Conservation (phyloP, 2,888 invertebrate species). For the Tricholauxania praeusta region DNA sequence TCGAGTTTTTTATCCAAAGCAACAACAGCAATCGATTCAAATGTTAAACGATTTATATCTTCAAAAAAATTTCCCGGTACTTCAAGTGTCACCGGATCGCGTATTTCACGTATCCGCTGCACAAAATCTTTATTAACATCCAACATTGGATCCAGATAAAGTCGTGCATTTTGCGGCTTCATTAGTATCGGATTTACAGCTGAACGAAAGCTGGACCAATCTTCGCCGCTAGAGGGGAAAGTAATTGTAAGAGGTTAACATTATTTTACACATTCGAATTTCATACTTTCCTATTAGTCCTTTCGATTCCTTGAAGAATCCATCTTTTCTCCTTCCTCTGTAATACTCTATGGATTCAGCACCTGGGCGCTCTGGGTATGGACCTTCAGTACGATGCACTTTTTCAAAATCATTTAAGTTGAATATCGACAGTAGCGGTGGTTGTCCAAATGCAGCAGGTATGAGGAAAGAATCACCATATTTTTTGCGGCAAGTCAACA, state of each 20-base stretch:
- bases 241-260: constrained; percentile 51
- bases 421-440: constrained; percentile 66
- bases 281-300: constrained; percentile 39
- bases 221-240: constrained; percentile 69
- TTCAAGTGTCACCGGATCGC: constrained; percentile 57
- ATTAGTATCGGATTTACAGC: constrained; percentile 77
- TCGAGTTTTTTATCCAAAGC: constrained; percentile 66
- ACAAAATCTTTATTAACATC: constrained; percentile 67
- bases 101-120: constrained; percentile 58
- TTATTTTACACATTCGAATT: neutral
- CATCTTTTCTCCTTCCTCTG: constrained; percentile 51
- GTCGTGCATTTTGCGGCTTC: constrained; percentile 71
- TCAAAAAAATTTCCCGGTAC: constrained; percentile 68
- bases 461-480: constrained; percentile 67
- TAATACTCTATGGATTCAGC: constrained; percentile 65
- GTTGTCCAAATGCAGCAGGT: constrained; percentile 62
- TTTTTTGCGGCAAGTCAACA: constrained; percentile 47
- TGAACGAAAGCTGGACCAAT: constrained; percentile 75
- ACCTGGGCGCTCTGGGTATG: constrained; percentile 66
- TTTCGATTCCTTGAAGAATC: constrained; percentile 35
- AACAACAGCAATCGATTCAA: constrained; percentile 70
- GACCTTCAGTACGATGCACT: constrained; percentile 68
- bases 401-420: constrained; percentile 70
- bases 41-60: constrained; percentile 71
- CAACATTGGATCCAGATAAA: constrained; percentile 70